Base-by-base conservation (phyloP, 2,797 vertebrate species). In the Propithecus perrieri region DNA sequence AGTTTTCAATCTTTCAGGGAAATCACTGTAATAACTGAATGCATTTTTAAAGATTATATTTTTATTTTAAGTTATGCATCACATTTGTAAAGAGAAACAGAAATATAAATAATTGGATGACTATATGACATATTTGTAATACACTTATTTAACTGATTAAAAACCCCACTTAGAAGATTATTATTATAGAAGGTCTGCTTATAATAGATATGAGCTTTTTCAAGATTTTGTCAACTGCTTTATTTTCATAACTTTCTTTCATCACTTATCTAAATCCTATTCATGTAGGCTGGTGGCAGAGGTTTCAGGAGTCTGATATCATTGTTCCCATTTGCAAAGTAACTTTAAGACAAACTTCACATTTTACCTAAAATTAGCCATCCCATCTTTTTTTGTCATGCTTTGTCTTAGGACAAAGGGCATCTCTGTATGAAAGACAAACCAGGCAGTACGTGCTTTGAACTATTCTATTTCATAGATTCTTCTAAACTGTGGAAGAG, bases 321-420 rank as follows among this genome's bases (percentile, higher is more conserved):
- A 55, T 83, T 67, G 81, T 55, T 87, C 71, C 17, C 20, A 86
- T 85, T 96, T 83, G 57, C 91, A 85, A 84, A 94, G 89, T 50
- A 85, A 72, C 78, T 92, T 85, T 59, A 69, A 96, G 76, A 81
- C 55, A 89, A 67, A 43, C 30, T 69, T 96, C 17, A 72, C n/a
- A 50, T 88, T 67, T 38, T 78, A 90, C 30, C 13, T 85, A 79
- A 38, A 85, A 85, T 74, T 88, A 85, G 28, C 15, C 35, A 74
- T 22, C 67, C 46, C 78, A 69, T 46, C 63, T 63, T 81, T 7
- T 41, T 89, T 83, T 55, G 13, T 84, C 90, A 57, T 28, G 35
- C 15, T 72, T 63, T 91, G 15, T 59, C 85, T 92, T 80, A 67
- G 79, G 17, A 86, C 57, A 93, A 95, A 74, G 17, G 28, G 4